Base-by-base conservation (phyloP, 1,140 invertebrate genomes). In the Temnothorax nylanderi region DNA sequence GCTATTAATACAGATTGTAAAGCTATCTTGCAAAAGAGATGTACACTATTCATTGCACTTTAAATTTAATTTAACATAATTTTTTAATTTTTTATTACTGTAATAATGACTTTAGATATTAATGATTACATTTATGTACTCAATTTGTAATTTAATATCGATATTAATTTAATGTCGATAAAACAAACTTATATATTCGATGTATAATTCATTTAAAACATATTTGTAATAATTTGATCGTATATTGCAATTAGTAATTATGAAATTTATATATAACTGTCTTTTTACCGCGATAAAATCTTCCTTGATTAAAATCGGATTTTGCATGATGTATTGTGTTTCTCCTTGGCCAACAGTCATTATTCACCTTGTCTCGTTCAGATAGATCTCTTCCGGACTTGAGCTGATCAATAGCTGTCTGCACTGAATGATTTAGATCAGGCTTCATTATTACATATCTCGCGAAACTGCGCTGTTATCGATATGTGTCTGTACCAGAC, bases 391-490 rank as follows among this genome's bases (percentile, higher is more conserved):
- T 44, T 54, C 34, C 5, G 16, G 67, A 60, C 41, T 74, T 37
- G 3, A 47, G 11, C 69, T 37, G 56, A 60, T 84, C 80, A 26
- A 84, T 84, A 47, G 80, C 69, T 75, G 80, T 84, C 69, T 47
- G 10, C 69, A 21, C 13, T 16, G 80, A 34, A 84, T 84, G 69
- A 84, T 84, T 75, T 84, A 84, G n/a, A 84, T 44, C 54, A 18
- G 41, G 69, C 54, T 84, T 84, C 80, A 74, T 84, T 60, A 84
- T 34, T 18, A 56, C 78, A 44, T 21, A 82, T 72, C 37, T 65
- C 21, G 16, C 37, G 34, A 51, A 67, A 21, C 44, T 69, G 16
- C 47, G 54, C 18, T 16, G 18, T 74, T 60, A 74, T 82, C 21
- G 67, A 82, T 82, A 58, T 37, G 18, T 34, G 49, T 72, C 64